Percentiles rank a stretch among this genome's conserved stretches.
These are phyloP conservation scores for Cynaeus angustus DNA, from an alignment of 2,888 invertebrate species.

Conservation along the genomic window DNA sequence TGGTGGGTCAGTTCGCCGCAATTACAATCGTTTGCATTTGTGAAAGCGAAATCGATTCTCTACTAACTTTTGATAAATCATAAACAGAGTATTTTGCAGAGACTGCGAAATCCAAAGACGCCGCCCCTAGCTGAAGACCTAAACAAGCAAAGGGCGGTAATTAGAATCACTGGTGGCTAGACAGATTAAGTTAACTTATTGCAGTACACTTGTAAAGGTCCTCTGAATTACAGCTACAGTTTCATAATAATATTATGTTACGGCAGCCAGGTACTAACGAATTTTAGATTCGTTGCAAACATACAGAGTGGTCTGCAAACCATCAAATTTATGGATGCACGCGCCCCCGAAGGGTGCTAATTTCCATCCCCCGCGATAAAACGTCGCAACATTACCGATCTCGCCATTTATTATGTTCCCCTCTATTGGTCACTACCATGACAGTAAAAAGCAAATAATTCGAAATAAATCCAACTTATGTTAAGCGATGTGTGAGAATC, in stretches of 20 bases:
- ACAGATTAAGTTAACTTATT: slow-evolving; percentile 20
- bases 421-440: slow-evolving; percentile 26
- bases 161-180: slow-evolving; percentile 7
- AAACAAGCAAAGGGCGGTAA: slow-evolving; percentile 22
- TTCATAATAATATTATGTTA: slow-evolving; percentile 3
- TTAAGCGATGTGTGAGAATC: slow-evolving; percentile 58
- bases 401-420: not conserved
- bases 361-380: slow-evolving; percentile 30
- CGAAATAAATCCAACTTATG: slow-evolving; percentile 60
- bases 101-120: not conserved
- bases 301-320: no score
- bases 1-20: slow-evolving; percentile 48
- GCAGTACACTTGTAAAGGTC: not conserved
- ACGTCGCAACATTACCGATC: slow-evolving; percentile 31
- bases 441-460: slow-evolving; percentile 61
- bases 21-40: slow-evolving; percentile 54
- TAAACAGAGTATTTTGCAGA: not conserved
- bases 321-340: not conserved
- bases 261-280: not conserved
- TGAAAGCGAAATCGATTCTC: not conserved
- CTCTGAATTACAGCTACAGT: not conserved
- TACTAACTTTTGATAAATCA: not conserved
- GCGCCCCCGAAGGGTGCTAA: slow-evolving; percentile 10
- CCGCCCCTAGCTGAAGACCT: not conserved
- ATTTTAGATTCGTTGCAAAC: no score